These are phyloP conservation scores for Cristatella mucedo DNA, from an alignment of 2,888 invertebrate genomes.

Conservation along the genomic window DNA sequence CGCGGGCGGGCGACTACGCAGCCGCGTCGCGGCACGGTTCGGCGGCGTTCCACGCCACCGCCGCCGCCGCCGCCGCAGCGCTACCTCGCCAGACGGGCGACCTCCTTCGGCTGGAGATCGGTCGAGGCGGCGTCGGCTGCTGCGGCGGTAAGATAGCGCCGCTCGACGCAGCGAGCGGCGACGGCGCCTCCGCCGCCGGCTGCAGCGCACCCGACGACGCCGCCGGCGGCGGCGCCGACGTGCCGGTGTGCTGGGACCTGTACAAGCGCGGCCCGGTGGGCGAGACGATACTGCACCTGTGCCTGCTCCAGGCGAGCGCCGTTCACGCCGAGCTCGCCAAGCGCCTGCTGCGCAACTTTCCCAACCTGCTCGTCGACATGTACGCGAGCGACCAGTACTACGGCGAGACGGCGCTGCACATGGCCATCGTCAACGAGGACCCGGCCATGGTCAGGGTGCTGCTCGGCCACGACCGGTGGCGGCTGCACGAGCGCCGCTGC, in stretches of 20 bases:
- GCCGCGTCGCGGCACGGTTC: no score
- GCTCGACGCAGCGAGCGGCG: no score
- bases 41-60: no score
- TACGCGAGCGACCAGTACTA: conserved; percentile 94
- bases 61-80: no score
- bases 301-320: conserved; percentile 74
- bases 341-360: conserved; percentile 72
- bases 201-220: no score
- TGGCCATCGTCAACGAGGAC: conserved; percentile 95
- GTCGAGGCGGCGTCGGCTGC: no score
- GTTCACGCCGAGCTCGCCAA: conserved; percentile 84
- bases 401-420: conserved; percentile 85
- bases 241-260: conserved; percentile 69
- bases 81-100: no score
- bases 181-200: no score
- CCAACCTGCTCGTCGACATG: conserved; percentile 84
- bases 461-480: conserved; percentile 57
- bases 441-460: conserved; percentile 90
- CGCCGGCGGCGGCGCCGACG: no score
- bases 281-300: conserved; percentile 81
- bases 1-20: conserved; percentile 13
- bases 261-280: conserved; percentile 86
- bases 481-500: background rate
- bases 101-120: no score
- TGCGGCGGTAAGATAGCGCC: no score